Conservation (phyloP, 2,888 invertebrate genomes). For the Patella caerulea region DNA sequence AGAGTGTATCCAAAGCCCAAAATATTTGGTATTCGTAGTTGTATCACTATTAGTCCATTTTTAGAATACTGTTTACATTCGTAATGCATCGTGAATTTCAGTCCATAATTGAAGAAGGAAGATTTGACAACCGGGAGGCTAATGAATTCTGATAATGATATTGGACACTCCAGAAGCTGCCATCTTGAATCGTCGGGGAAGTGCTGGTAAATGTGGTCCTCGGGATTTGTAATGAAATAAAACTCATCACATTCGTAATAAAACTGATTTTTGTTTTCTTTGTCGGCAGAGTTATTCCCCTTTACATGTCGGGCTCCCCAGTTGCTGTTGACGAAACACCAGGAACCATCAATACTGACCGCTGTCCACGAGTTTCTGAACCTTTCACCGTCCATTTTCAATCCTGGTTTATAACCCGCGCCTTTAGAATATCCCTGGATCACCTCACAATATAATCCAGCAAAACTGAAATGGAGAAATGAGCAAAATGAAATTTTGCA, state of each 20-base stretch:
- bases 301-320: conserved; percentile 91
- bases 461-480: conserved; percentile 81
- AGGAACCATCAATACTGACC: conserved; percentile 97
- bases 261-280: conserved; percentile 41
- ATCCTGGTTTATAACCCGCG: conserved; percentile 97
- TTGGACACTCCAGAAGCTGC: conserved; percentile 73
- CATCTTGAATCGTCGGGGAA: conserved; percentile 70
- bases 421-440: conserved; percentile 99
- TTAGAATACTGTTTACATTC: conserved; percentile 64
- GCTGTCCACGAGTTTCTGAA: conserved; percentile 99
- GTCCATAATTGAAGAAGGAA: conserved; percentile 71
- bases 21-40: conserved; percentile 59
- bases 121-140: conserved; percentile 72
- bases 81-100: conserved; percentile 61
- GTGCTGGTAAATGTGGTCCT: conserved; percentile 70
- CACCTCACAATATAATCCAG: conserved; percentile 97
- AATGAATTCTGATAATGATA: conserved; percentile 72
- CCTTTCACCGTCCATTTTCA: conserved; percentile 70
- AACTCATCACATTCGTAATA: conserved; percentile 70
- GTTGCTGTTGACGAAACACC: conserved; percentile 99
- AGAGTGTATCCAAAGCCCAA: conserved; percentile 65
- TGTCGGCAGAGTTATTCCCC: conserved; percentile 27
- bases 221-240: conserved; percentile 70
- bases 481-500: no score
- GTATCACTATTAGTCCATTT: conserved; percentile 60